Evolutionary conservation across 2,888 invertebrate species (phyloP), one percentile per base, ranked within the genome.

Genomic region (Dasysyrphus tricinctus): DNA sequence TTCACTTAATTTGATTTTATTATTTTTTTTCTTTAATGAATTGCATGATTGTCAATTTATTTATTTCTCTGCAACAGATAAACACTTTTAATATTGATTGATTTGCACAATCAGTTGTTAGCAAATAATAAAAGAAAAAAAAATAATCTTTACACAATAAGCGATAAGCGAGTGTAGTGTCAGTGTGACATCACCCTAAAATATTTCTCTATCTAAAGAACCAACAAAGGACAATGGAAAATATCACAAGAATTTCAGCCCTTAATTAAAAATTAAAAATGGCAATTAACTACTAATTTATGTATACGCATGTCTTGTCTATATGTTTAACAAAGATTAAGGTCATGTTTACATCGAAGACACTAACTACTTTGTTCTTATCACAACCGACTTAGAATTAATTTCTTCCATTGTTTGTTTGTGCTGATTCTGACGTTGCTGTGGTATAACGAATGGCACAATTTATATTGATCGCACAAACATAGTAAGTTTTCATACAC

Each of bases 331-430:
- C 14, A 42, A 67, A 37, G 39, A 70, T 77, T 77, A 69, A 75
- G 86, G 82, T 75, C 81, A 82, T 67, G 78, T 79, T 86, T 75
- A 56, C 77, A 78, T 59, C 57, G 19, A 42, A 70, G 69, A 75
- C 78, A 78, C 70, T 24, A 32, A 65, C 67, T 34, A 54, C 54
- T 54, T 54, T 37, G 56, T 65, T 79, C 75, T 79, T 86, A 86
- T 86, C 86, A 86, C 86, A 86, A 86, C 78, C 78, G 75, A 74
- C 81, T 77, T 85, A 70, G 72, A 70, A 70, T 59, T 34, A 54
- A 59, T 44, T 67, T 24, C 16, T 34, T 69, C 65, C 65, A 49
- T 56, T 67, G 70, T 54, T n/a, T 63, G 61, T 51, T 9, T 49
- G 44, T 44, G 29, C 67, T 37, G 51, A 51, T 34, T 49, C 16